These are phyloP conservation scores for Celastrina argiolus DNA, from an alignment of 2,888 invertebrate genomes.

Conservation along the genomic window DNA sequence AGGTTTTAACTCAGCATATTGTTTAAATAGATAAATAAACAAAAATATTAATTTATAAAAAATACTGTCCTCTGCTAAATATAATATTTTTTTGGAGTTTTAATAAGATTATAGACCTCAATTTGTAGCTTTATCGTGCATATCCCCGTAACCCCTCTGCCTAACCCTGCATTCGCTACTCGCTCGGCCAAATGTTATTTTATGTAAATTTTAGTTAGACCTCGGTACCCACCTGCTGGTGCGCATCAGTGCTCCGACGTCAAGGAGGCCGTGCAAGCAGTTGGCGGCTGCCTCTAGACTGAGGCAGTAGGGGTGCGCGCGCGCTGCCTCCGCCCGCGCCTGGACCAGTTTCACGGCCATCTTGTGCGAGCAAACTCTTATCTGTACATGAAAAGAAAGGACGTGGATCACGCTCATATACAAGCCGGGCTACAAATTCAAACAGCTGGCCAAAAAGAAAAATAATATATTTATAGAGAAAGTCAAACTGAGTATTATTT, in stretches of 20 bases:
- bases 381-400: slow-evolving; percentile 36
- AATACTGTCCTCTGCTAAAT: too few relatives aligned
- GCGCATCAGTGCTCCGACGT: slow-evolving; percentile 54
- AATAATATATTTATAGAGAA: too few relatives aligned
- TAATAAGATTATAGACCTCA: too few relatives aligned
- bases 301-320: slow-evolving; percentile 84
- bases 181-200: not conserved
- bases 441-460: not conserved
- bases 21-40: too few relatives aligned
- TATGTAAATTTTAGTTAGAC: not conserved
- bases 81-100: too few relatives aligned
- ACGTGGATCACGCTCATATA: too few relatives aligned
- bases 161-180: not conserved
- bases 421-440: too few relatives aligned
- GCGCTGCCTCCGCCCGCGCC: slow-evolving; percentile 73
- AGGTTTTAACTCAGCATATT: too few relatives aligned
- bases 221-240: slow-evolving; percentile 43
- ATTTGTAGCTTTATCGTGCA: too few relatives aligned
- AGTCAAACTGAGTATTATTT: too few relatives aligned
- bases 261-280: slow-evolving; percentile 75
- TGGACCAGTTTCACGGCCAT: slow-evolving; percentile 77
- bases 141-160: too few relatives aligned
- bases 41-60: too few relatives aligned
- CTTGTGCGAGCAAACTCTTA: slow-evolving; percentile 60
- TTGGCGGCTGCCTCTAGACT: slow-evolving; percentile 81